These are phyloP conservation scores for Umimayanthus chanpuru DNA, from an alignment of 92 coral and sea anemone genomes.

Conservation along the genomic window DNA sequence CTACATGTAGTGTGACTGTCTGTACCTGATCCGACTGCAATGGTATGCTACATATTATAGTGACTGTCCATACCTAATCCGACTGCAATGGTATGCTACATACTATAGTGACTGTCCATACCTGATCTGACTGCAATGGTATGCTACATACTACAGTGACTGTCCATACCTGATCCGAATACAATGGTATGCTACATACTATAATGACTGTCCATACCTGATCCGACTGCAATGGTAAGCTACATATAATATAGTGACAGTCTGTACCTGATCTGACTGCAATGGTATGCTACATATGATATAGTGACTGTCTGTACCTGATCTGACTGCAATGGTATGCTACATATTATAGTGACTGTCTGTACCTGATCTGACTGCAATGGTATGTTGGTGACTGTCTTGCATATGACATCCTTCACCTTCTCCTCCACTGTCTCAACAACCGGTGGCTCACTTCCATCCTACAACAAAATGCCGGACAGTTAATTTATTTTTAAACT, in stretches of 20 bases:
- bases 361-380: constrained; percentile 45
- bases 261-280: neutral
- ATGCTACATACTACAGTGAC: constrained; percentile 37
- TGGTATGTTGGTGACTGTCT: constrained; percentile 90
- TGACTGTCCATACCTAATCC: constrained; percentile 34
- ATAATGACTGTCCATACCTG: no score
- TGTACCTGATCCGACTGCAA: constrained; percentile 29
- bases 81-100: constrained; percentile 56
- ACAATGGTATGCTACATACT: no score
- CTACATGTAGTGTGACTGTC: neutral
- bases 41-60: constrained; percentile 55
- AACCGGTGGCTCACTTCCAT: constrained; percentile 67
- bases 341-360: neutral
- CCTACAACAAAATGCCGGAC: constrained; percentile 38
- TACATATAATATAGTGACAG: neutral
- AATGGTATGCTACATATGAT: no score
- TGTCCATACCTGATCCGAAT: no score
- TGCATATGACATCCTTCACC: constrained; percentile 95
- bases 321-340: constrained; percentile 62
- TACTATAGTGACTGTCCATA: constrained; percentile 63
- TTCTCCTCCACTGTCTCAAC: constrained; percentile 88
- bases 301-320: neutral
- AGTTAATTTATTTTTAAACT: neutral
- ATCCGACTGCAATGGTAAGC: no score
- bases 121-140: constrained; percentile 56